These are phyloP conservation scores for Acrossocheilus fasciatus DNA, from an alignment of 2,797 vertebrate genomes.

Conservation along the genomic window DNA sequence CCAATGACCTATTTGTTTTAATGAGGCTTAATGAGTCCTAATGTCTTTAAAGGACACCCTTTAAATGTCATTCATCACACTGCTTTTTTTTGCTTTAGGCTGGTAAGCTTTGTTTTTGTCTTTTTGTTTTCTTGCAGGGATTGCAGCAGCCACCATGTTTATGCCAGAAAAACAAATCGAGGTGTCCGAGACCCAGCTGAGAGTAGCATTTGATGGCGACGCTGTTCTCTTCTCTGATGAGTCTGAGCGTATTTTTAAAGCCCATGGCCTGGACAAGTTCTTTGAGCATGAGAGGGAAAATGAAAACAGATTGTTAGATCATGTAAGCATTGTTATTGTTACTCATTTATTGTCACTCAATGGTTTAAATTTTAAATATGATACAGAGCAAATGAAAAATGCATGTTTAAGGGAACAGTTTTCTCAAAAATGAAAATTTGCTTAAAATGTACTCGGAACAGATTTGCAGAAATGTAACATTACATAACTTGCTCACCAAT, in stretches of 20 bases:
- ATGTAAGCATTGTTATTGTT: conserved; percentile 77
- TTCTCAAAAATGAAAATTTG: not conserved
- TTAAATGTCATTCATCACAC: conserved; percentile 30
- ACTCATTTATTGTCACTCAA: not conserved
- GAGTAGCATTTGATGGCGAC: conserved; percentile 94
- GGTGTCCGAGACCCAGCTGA: conserved; percentile 89
- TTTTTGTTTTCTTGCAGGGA: conserved; percentile 77
- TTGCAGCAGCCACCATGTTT: conserved; percentile 97
- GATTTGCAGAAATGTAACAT: not conserved
- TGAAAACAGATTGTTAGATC: conserved; percentile 92
- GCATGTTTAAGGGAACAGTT: not conserved
- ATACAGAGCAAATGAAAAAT: not conserved
- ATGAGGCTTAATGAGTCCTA: conserved; percentile 24
- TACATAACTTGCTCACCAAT: not conserved
- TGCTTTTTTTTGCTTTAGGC: conserved; percentile 9
- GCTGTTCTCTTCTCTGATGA: conserved; percentile 98
- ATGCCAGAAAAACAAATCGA: conserved; percentile 85
- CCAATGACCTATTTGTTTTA: conserved; percentile 42
- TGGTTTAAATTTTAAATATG: not conserved
- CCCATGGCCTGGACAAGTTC: conserved; percentile 94
- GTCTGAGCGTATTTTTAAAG: conserved; percentile 95
- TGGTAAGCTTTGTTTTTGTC: not conserved
- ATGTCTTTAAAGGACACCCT: conserved; percentile 40
- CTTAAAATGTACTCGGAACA: not conserved
- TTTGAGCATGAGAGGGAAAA: conserved; percentile 93